Evolutionary conservation across 2,113 vertebrate species (phyloP).

Genomic region (Peromyscus californicus): DNA sequence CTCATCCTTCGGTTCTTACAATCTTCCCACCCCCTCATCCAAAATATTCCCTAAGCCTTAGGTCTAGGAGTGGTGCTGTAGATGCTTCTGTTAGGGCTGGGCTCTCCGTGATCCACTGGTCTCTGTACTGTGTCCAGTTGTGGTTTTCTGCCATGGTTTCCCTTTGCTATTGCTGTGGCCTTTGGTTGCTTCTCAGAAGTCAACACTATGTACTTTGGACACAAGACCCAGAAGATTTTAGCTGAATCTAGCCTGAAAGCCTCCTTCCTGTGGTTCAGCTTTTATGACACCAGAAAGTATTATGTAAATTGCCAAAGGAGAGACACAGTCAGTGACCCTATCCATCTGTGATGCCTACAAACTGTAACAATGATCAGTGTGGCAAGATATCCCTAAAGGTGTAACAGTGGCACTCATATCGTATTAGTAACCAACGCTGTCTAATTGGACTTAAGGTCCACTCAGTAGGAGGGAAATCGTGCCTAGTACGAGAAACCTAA

Average conservation of each 20-base stretch:
- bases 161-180: background rate
- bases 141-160: background rate
- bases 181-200: background rate
- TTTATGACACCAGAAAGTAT: background rate
- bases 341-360: too few relatives aligned
- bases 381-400: too few relatives aligned
- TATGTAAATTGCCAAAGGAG: background rate
- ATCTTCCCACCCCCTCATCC: background rate
- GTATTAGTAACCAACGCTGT: background rate
- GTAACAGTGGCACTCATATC: too few relatives aligned
- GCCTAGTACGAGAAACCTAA: background rate
- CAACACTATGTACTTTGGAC: background rate
- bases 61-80: background rate
- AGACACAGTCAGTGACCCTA: background rate
- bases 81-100: background rate
- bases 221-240: background rate
- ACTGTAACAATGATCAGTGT: too few relatives aligned
- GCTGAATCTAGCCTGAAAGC: background rate
- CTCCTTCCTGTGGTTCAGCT: background rate
- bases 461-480: background rate
- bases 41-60: background rate
- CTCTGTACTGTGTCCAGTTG: background rate
- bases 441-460: background rate
- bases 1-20: background rate
- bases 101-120: background rate